Conservation (phyloP, 2,797 vertebrate genomes). For the Smutsia temminckii region DNA sequence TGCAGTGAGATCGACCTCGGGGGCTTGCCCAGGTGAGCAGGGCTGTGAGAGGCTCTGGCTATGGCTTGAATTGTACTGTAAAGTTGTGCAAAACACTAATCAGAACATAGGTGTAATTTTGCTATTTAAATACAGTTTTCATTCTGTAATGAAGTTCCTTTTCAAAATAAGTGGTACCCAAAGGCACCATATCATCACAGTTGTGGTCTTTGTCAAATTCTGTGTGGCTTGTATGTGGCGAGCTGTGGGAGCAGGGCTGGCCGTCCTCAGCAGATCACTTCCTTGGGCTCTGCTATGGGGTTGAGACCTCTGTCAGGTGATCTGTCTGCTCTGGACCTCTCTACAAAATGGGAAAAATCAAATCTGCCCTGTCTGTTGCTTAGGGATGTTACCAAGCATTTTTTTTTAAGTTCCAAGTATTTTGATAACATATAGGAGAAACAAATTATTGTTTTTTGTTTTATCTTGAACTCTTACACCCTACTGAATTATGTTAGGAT, state of each 20-base stretch:
- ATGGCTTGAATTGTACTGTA: background rate
- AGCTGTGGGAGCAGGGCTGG: background rate
- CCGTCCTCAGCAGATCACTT: background rate
- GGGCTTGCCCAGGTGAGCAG: conserved; percentile 92
- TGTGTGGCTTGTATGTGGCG: accelerated
- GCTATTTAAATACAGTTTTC: background rate
- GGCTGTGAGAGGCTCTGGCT: background rate
- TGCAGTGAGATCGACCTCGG: conserved; percentile 88
- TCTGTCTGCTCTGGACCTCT: background rate
- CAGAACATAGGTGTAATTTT: background rate
- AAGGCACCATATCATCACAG: too few relatives aligned
- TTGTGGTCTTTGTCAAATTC: background rate
- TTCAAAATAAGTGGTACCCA: background rate
- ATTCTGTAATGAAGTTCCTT: background rate
- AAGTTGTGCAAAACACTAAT: background rate
- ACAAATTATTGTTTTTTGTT: background rate
- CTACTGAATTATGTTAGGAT: background rate
- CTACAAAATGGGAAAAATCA: background rate
- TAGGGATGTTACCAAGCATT: background rate
- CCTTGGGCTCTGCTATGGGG: background rate
- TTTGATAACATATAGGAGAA: background rate
- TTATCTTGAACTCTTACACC: background rate
- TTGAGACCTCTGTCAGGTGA: background rate
- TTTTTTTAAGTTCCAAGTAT: background rate
- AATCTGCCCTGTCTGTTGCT: background rate